phyloP scores from a whole-genome alignment of 2,797 vertebrate genomes.

The Microctenopoma stevenorrisi region DNA sequence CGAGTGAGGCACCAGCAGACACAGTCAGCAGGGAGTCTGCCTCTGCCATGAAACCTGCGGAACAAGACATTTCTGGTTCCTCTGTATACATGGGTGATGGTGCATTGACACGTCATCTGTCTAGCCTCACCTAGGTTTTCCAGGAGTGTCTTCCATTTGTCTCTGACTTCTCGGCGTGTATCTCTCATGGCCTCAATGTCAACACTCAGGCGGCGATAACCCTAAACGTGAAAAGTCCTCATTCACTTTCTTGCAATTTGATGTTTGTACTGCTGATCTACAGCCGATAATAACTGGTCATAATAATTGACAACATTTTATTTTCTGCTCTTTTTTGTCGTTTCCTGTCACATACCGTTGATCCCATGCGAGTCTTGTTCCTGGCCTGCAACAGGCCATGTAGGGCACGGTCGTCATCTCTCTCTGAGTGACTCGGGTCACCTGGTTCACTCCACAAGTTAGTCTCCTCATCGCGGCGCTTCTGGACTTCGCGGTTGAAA shows the following conservation, averaged over 20 bases:
- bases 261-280: background rate
- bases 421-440: conserved; percentile 86
- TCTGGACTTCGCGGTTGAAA: conserved; percentile 86
- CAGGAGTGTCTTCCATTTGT: conserved; percentile 86
- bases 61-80: background rate
- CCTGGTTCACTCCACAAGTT: conserved; percentile 88
- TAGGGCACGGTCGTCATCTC: conserved; percentile 83
- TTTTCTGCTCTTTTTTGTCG: background rate
- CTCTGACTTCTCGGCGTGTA: conserved; percentile 84
- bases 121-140: conserved; percentile 84
- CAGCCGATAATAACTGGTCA: background rate
- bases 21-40: conserved; percentile 84
- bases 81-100: background rate
- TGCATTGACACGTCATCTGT: background rate
- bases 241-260: background rate
- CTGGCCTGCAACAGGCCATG: conserved; percentile 83
- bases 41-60: conserved; percentile 86
- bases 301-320: background rate
- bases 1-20: conserved; percentile 79
- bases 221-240: conserved; percentile 60
- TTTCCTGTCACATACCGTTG: conserved; percentile 69
- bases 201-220: conserved; percentile 85
- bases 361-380: conserved; percentile 82
- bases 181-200: conserved; percentile 88
- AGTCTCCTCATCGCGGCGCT: conserved; percentile 84